These are phyloP conservation scores for Steromphala cineraria DNA, from an alignment of 2,888 invertebrate genomes.

Conservation along the genomic window DNA sequence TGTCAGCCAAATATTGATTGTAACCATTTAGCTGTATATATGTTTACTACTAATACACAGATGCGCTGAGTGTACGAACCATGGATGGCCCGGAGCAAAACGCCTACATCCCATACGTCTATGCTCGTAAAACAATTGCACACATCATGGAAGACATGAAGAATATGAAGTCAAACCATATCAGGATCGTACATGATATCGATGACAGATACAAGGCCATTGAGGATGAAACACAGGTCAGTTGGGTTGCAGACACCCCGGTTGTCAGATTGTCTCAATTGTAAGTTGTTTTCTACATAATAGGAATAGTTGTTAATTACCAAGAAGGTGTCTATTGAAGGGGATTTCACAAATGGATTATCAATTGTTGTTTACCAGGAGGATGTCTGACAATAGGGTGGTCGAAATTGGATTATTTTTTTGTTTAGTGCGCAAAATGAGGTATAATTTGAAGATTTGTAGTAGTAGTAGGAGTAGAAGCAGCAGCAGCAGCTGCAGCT, in stretches of 20 bases:
- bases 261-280: neutral
- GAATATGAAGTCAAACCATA: slow-evolving; percentile 68
- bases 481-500: too few relatives aligned
- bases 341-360: too few relatives aligned
- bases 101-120: slow-evolving; percentile 72
- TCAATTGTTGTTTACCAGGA: too few relatives aligned
- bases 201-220: slow-evolving; percentile 66
- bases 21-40: neutral
- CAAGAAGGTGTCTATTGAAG: too few relatives aligned
- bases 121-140: slow-evolving; percentile 65
- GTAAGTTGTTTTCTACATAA: neutral
- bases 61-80: slow-evolving; percentile 27
- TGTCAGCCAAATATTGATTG: neutral
- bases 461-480: too few relatives aligned
- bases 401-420: too few relatives aligned
- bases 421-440: too few relatives aligned
- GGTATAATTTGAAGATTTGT: too few relatives aligned
- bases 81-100: slow-evolving; percentile 54
- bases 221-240: slow-evolving; percentile 71
- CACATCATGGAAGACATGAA: slow-evolving; percentile 71
- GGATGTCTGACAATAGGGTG: too few relatives aligned
- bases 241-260: neutral
- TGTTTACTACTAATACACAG: neutral
- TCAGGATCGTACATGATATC: slow-evolving; percentile 68
- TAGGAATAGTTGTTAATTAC: too few relatives aligned